These are phyloP conservation scores for Apaloderma vittatum DNA, from an alignment of 2,113 vertebrate species.

Conservation along the genomic window DNA sequence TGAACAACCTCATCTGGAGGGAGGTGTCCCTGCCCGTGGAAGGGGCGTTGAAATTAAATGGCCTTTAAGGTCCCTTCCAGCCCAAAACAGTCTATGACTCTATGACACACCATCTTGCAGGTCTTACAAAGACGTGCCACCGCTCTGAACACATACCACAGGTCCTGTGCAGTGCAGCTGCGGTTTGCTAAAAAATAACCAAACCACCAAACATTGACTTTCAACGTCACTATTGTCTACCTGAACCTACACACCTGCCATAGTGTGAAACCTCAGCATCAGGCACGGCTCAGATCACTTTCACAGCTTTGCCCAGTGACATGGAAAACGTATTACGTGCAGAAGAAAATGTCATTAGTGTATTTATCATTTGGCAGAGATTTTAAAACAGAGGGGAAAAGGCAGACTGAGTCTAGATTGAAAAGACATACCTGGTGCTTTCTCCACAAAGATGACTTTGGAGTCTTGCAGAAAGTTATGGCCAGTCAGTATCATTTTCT, in stretches of 20 bases:
- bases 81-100: too few species aligned
- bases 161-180: background rate
- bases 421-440: slow-evolving; percentile 90
- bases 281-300: background rate
- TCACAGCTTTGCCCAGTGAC: background rate
- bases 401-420: background rate
- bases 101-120: background rate
- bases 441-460: slow-evolving; percentile 98
- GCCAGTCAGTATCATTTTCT: slow-evolving; percentile 92
- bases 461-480: slow-evolving; percentile 97
- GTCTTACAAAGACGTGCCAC: background rate
- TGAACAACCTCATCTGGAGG: too few species aligned
- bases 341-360: background rate
- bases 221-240: background rate
- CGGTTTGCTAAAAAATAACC: background rate
- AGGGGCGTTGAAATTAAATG: too few species aligned
- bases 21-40: too few species aligned
- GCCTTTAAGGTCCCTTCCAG: too few species aligned
- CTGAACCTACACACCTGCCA: background rate
- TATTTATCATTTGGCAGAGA: background rate
- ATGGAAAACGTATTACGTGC: background rate
- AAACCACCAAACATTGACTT: background rate
- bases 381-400: background rate
- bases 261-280: background rate
- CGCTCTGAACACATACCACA: background rate